Percentiles rank a stretch among this genome's conserved stretches.
Evolutionary conservation across 2,113 vertebrate genomes (phyloP).

Genomic region (Zosterops pallidus): DNA sequence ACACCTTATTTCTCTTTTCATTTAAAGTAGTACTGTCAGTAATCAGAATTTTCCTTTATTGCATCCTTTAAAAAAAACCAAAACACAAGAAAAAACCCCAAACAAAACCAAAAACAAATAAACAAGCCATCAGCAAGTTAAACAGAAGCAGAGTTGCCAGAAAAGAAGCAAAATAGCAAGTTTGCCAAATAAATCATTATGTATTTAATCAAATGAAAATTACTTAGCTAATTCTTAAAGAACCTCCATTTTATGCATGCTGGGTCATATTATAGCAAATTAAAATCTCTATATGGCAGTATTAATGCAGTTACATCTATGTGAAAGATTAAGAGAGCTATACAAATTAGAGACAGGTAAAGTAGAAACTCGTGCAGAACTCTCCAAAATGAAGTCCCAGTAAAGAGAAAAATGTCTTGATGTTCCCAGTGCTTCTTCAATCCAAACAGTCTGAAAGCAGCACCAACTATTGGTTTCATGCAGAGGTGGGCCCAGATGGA

Average conservation of each 20-base stretch:
- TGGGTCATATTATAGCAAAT: background rate
- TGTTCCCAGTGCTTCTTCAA: background rate
- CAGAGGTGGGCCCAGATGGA: background rate
- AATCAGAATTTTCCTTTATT: slow-evolving; percentile 10
- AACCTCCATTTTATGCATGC: background rate
- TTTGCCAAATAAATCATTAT: slow-evolving; percentile 38
- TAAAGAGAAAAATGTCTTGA: background rate
- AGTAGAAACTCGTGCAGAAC: background rate
- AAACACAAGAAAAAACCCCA: background rate
- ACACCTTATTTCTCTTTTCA: slow-evolving; percentile 11
- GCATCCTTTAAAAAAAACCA: background rate
- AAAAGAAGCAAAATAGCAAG: background rate
- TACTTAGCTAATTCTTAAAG: background rate
- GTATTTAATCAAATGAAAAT: slow-evolving; percentile 22
- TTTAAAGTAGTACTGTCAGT: background rate
- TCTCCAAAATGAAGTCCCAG: background rate
- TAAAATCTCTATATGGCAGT: background rate
- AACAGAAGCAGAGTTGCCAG: background rate
- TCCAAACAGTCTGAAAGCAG: background rate
- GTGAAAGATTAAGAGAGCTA: background rate
- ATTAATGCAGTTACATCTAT: background rate
- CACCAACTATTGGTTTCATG: background rate
- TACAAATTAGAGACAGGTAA: background rate
- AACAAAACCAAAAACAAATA: background rate
- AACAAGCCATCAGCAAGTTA: background rate